Evolutionary conservation across 1,140 invertebrate species (phyloP), one percentile per base, ranked within the genome.

Genomic region (Marisa cornuarietis): DNA sequence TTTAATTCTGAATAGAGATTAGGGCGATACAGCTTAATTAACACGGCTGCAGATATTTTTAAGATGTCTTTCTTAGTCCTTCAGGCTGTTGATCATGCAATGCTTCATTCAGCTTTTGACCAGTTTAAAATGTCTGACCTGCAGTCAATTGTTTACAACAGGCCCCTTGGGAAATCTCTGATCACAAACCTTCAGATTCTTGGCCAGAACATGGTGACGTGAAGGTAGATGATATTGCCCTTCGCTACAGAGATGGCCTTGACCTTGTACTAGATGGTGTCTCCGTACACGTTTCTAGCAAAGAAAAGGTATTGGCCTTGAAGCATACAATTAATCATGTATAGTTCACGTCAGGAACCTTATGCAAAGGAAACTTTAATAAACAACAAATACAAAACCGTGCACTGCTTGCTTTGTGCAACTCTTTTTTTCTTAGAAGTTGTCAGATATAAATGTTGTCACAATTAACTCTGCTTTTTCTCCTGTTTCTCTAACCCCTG

Each of bases 211-310:
- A 72, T 20, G 96, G 96, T 76, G 88, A 89, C 22, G 94, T 97
- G 18, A 92, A 93, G 82, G 96, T 97, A 89, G 92, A 93, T 62
- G 92, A 96, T 77, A 96, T 94, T 86, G 71, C 63, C 42, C 76
- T 84, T 5, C 79, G 75, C 16, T 90, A 88, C 80, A 75, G 88
- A 52, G 81, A 86, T 42, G 86, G 85, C 26, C 79, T 89, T 18
- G 83, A 87, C 62, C 82, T 87, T 24, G 87, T 87, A 31, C 83
- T 90, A 22, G 83, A 84, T 31, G 80, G 87, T 52, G 83, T 90
- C n/a, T 80, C 74, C 24, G 74, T 85, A 63, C 75, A 52, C 16
- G 88, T 90, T 26, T 26, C 81, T 11, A 62, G 82, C 24, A 83
- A 85, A 80, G 87, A 90, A 95, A 93, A 93, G 82, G 88, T 88